Conservation (phyloP, 2,113 vertebrate species). For the Thunnus thynnus region DNA sequence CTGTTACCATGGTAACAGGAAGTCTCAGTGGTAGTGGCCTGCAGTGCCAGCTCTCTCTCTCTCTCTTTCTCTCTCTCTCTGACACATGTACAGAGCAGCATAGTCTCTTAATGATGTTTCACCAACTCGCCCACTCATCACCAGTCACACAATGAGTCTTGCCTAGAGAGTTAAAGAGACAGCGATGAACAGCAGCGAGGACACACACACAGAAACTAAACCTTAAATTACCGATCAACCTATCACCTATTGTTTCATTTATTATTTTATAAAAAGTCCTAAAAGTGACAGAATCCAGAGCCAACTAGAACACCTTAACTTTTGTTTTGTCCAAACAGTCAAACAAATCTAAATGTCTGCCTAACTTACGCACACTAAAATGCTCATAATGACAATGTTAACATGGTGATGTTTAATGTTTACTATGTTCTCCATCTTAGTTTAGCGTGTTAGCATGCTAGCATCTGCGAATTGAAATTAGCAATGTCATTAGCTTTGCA, state of each 20-base stretch:
- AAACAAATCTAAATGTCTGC: too few species aligned
- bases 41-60: slow-evolving; percentile 67
- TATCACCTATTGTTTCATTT: background rate
- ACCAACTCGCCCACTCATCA: slow-evolving; percentile 81
- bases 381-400: background rate
- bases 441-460: too few species aligned
- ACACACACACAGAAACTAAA: slow-evolving; percentile 3
- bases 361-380: background rate
- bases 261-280: background rate
- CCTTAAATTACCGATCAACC: background rate
- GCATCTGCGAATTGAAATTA: too few species aligned
- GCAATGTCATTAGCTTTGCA: too few species aligned
- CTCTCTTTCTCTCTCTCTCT: slow-evolving; percentile 8
- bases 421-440: too few species aligned
- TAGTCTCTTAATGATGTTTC: slow-evolving; percentile 81
- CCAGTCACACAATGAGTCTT: slow-evolving; percentile 67
- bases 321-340: too few species aligned
- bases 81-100: slow-evolving; percentile 55
- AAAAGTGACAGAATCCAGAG: slow-evolving; percentile 3
- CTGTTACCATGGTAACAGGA: slow-evolving; percentile 86
- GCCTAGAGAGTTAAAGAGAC: slow-evolving; percentile 43
- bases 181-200: slow-evolving; percentile 13
- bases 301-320: background rate
- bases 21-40: slow-evolving; percentile 74
- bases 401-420: too few species aligned